Percentiles rank a stretch among this genome's conserved stretches.
These are phyloP conservation scores for Drusus annulatus DNA, from an alignment of 1,140 invertebrate species.

Conservation along the genomic window DNA sequence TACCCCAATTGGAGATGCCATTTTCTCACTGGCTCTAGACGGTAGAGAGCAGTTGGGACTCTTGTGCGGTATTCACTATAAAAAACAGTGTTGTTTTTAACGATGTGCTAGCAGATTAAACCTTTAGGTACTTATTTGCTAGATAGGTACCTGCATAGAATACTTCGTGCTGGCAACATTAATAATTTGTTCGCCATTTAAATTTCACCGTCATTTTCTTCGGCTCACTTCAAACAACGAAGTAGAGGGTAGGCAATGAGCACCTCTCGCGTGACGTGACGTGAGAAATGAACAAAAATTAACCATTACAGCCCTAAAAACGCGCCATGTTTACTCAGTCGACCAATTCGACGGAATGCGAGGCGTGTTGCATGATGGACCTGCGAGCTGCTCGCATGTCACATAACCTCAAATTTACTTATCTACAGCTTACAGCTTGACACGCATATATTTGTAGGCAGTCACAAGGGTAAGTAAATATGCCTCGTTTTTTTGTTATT, in stretches of 20 bases:
- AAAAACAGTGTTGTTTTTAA: too few species aligned
- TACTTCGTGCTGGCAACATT: conserved; percentile 9
- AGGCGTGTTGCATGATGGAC: neutral
- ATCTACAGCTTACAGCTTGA: too few species aligned
- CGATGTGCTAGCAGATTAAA: too few species aligned
- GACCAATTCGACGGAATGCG: conserved; percentile 42
- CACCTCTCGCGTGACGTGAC: conserved; percentile 11
- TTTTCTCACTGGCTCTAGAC: too few species aligned
- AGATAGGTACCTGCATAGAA: neutral
- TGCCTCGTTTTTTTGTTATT: too few species aligned
- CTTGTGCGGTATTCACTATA: too few species aligned
- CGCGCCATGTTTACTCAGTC: conserved; percentile 33
- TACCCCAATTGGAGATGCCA: too few species aligned
- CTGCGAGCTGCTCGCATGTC: neutral
- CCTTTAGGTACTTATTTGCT: too few species aligned
- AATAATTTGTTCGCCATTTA: conserved; percentile 21
- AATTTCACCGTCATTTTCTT: conserved; percentile 23
- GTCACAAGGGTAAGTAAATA: too few species aligned
- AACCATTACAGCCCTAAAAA: conserved; percentile 36
- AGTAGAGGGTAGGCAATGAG: too few species aligned
- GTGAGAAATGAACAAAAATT: conserved; percentile 2
- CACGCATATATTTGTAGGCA: too few species aligned
- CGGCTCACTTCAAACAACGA: conserved; percentile 15
- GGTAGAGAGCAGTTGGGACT: too few species aligned
- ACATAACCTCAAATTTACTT: neutral